Percentiles rank a stretch among this genome's conserved stretches.
Conservation (phyloP, 1,140 invertebrate species). For the Nymphalis io region DNA sequence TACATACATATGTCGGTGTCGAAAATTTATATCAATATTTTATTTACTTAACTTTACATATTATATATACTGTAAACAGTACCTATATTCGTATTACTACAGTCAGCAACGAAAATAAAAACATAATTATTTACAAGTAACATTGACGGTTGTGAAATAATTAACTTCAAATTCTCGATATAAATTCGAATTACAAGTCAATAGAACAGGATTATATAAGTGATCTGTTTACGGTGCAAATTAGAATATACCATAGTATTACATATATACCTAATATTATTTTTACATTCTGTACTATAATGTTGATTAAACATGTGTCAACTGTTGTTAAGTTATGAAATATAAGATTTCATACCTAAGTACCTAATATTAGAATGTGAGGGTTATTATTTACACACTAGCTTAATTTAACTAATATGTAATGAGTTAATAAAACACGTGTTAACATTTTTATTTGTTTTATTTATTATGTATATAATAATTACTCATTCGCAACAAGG, state of each 20-base stretch:
- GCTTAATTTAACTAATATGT: constrained; percentile 65
- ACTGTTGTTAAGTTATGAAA: constrained; percentile 45
- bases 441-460: constrained; percentile 55
- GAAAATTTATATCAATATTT: no score
- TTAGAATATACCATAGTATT: constrained; percentile 22
- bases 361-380: constrained; percentile 43
- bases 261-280: constrained; percentile 16
- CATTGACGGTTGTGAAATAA: constrained; percentile 7
- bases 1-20: no score
- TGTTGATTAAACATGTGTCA: constrained; percentile 17
- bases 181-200: neutral
- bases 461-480: constrained; percentile 12
- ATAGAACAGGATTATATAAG: neutral
- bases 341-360: constrained; percentile 43
- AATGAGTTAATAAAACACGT: constrained; percentile 71
- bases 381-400: constrained; percentile 47
- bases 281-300: constrained; percentile 15
- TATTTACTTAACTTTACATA: neutral
- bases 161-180: neutral
- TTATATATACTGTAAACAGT: neutral
- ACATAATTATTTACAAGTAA: neutral
- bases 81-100: neutral
- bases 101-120: no score
- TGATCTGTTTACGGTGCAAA: constrained; percentile 19
- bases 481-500: neutral